Conservation (phyloP, 2,888 invertebrate genomes). For the Philopedon plagiatum region DNA sequence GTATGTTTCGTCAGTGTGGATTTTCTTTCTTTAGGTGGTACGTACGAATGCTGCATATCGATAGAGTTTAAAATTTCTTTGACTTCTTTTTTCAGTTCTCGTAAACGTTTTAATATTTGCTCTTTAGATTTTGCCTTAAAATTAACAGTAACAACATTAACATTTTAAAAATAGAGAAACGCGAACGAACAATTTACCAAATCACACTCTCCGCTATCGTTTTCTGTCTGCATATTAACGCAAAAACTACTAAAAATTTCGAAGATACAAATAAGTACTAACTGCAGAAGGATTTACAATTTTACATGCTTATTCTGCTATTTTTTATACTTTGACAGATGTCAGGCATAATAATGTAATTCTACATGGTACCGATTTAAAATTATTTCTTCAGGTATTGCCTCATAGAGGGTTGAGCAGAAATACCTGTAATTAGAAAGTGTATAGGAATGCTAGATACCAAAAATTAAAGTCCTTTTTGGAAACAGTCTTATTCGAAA, state of each 20-base stretch:
- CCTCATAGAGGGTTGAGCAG: no score
- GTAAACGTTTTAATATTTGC: constrained; percentile 27
- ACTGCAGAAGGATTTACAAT: background rate
- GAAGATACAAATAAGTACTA: background rate
- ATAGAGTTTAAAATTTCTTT: constrained; percentile 13
- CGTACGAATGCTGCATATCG: constrained; percentile 2
- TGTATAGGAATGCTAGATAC: no score
- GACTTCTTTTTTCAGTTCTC: constrained; percentile 31
- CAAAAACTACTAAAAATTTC: background rate
- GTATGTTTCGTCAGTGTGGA: background rate
- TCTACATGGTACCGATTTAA: no score
- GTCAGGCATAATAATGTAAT: no score
- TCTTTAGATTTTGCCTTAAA: constrained; percentile 25
- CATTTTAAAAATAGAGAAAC: background rate
- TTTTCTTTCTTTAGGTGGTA: background rate
- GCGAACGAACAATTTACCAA: background rate
- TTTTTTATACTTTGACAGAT: background rate
- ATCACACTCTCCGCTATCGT: background rate
- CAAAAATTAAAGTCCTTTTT: no score
- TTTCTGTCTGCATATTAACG: background rate
- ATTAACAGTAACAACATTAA: background rate
- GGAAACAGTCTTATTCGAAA: no score
- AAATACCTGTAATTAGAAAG: no score
- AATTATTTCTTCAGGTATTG: no score
- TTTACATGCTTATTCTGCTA: background rate